Percentiles rank a stretch among this genome's conserved stretches.
phyloP scores from a whole-genome alignment of 1,140 invertebrate species.

The Aphaenogaster rudis region DNA sequence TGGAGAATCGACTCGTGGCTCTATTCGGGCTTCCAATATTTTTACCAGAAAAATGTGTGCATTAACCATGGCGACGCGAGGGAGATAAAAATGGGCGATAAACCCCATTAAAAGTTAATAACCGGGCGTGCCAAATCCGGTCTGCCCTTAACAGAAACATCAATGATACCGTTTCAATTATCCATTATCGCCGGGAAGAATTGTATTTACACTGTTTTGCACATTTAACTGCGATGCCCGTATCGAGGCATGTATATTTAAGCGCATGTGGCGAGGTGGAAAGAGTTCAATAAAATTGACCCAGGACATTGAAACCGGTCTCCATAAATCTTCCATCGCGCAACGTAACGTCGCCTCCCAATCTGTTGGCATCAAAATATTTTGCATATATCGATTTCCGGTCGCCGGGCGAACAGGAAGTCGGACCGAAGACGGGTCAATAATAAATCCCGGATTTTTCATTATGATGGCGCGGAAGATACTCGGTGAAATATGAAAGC shows the following conservation, averaged over 20 bases:
- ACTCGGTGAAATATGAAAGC: constrained; percentile 58
- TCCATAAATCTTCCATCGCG: constrained; percentile 75
- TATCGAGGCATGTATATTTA: constrained; percentile 16
- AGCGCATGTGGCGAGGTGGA: constrained; percentile 38
- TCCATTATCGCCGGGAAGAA: neutral
- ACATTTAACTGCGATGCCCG: constrained; percentile 1
- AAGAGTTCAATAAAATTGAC: constrained; percentile 75
- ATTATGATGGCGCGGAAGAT: constrained; percentile 51
- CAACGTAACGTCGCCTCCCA: constrained; percentile 69
- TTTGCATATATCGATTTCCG: constrained; percentile 78
- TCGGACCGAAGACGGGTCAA: constrained; percentile 56
- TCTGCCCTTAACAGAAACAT: neutral
- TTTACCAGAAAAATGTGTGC: neutral
- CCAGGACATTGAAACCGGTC: constrained; percentile 54
- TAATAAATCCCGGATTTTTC: constrained; percentile 71
- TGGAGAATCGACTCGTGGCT: neutral
- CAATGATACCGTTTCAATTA: constrained; percentile 11
- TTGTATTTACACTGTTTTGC: constrained; percentile 8
- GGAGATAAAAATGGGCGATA: neutral
- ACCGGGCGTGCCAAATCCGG: neutral
- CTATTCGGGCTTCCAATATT: neutral
- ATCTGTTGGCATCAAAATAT: constrained; percentile 77
- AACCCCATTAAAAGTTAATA: constrained; percentile 14
- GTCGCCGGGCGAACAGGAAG: constrained; percentile 52
- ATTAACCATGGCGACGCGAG: neutral